Evolutionary conservation across 1,140 invertebrate genomes (phyloP), one percentile per base, ranked within the genome.

Genomic region (Cotesia glomerata): DNA sequence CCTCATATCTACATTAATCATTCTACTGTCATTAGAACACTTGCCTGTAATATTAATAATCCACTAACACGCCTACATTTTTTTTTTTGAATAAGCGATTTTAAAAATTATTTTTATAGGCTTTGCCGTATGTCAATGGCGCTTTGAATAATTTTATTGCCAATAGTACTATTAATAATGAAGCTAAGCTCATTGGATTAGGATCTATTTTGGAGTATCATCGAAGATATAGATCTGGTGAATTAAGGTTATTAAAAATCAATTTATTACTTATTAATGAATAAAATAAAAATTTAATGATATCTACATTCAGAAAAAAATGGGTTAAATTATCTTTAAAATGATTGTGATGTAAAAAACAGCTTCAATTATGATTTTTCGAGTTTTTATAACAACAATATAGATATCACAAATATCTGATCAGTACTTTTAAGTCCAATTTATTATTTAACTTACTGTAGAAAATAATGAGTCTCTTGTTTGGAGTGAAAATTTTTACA

Each of bases 51-150:
- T 54, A 54, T 3, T 54, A 58, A 58, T 58, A 58, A 18, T 58
- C 9, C 18, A 49, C 32, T 11, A 36, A 49, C 4, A 35, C 16
- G 49, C 14, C 11, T 11, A 14, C 39, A 45, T 11, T 13, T 26
- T 49, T 67, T 45, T 51, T 77, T 45, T 45, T 9, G 0, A 45
- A 45, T 45, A 45, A 45, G 11, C 11, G 7, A 7, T 45, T 14
- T 7, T 35, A 13, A 32, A 45, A 11, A 45, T 39, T 67, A 45
- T 71, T 39, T 63, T 77, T 34, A 32, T 75, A 90, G 89, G 88
- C 90, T 58, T 80, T 89, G 14, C 89, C 89, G 0, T 91, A 91
- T 78, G 85, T 91, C 11, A 91, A 90, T 80, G 90, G 90, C 45
- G 86, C 89, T 9, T 78, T 91, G 45, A 91, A 90, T 78, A 91